Evolutionary conservation across 2,113 vertebrate species (phyloP).

Genomic region (Dolichallabes microphthalmus): DNA sequence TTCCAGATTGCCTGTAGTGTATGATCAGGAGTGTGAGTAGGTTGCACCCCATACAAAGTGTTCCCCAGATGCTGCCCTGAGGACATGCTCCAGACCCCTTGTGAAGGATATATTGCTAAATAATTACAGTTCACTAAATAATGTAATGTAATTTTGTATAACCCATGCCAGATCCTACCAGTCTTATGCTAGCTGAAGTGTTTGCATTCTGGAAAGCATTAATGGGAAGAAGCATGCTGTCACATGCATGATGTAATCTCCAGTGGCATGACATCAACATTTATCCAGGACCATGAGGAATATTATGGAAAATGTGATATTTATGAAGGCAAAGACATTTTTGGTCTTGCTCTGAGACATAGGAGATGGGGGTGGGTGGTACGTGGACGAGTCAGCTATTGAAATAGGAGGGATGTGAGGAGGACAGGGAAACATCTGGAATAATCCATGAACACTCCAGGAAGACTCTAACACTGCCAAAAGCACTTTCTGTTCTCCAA

Average conservation of each 20-base stretch:
- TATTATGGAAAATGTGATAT: slow-evolving; percentile 59
- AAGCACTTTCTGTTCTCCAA: slow-evolving; percentile 70
- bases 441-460: slow-evolving; percentile 11
- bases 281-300: slow-evolving; percentile 32
- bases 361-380: background rate
- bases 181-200: background rate
- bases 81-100: too few species aligned
- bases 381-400: background rate
- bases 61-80: too few species aligned
- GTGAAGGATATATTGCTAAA: background rate
- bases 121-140: background rate
- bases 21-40: too few species aligned
- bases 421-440: slow-evolving; percentile 30
- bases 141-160: too few species aligned
- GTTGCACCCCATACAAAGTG: too few species aligned
- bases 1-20: too few species aligned
- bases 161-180: background rate
- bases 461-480: slow-evolving; percentile 29
- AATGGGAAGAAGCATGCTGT: background rate
- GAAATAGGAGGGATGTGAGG: background rate
- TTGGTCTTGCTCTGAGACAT: background rate
- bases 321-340: background rate
- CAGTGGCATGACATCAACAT: slow-evolving; percentile 2
- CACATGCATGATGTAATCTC: slow-evolving; percentile 5
- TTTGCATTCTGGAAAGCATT: background rate